Base-by-base conservation (phyloP, 2,797 vertebrate genomes). In the Selene dorsalis region DNA sequence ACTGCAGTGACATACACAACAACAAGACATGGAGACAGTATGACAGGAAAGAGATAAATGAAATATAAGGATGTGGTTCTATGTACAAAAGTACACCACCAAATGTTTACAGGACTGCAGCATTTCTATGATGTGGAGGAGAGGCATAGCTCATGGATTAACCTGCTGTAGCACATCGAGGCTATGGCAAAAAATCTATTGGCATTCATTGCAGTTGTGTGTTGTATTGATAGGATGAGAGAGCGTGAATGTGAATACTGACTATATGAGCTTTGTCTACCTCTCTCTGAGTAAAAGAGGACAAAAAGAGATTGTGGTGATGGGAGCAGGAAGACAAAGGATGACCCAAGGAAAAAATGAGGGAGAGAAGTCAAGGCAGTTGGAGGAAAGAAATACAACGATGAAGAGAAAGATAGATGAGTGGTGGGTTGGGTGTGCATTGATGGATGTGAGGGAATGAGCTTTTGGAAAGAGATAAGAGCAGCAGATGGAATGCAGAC, bases 381-480 rank as follows among this genome's bases (percentile, higher is more conserved):
- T 24, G 41, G 26, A 69, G 32, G 26, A 70, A 35, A 28, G 32
- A 2, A 67, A 62, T 24, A 18, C 45, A 6, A 35, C 14, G 30
- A 47, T 41, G 39, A 59, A 60, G 4, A 8, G 45, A 65, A 58
- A 63, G 43, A 63, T 63, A 41, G 32, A 83, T 63, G 57, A 20
- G 13, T 7, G 30, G n/a, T 63, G 20, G 56, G 50, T 32, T 22
- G 6, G 65, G 50, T 38, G 59, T 73, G 57, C 59, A 67, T 39
- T 76, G 79, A 85, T 82, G 60, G 76, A 67, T 79, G 69, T 41
- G 63, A 72, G 24, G 73, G 82, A 73, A 81, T 53, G 55, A 79
- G 58, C 58, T 28, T 80, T 47, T 79, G 79, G 74, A 80, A 16
- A 57, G 47, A 70, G 73, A 87, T 79, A 69, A 84, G 69, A 83